Percentiles rank a stretch among this genome's conserved stretches.
These are phyloP conservation scores for Crotalus horridus DNA, from an alignment of 2,113 vertebrate genomes.

Conservation along the genomic window DNA sequence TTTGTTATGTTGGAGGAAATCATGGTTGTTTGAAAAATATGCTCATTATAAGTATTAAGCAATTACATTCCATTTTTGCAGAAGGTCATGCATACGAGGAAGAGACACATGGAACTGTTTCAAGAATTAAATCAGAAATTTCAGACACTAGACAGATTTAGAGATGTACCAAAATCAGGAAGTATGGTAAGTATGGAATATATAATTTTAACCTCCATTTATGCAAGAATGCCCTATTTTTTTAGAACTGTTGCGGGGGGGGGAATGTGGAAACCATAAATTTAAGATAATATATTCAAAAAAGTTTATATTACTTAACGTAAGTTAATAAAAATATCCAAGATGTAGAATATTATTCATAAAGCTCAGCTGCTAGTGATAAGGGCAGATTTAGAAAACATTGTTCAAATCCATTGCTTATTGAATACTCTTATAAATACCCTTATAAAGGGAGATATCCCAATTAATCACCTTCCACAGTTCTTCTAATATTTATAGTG, in stretches of 20 bases:
- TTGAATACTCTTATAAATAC: neutral
- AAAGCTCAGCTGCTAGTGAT: neutral
- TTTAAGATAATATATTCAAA: neutral
- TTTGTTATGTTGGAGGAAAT: constrained; percentile 45
- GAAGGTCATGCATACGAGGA: constrained; percentile 99
- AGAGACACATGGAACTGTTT: constrained; percentile 99
- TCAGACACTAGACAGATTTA: constrained; percentile 99
- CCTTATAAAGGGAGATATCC: neutral
- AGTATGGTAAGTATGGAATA: constrained; percentile 86
- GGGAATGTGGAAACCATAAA: neutral
- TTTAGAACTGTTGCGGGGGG: neutral
- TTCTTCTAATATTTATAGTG: neutral
- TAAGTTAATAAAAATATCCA: neutral
- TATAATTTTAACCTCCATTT: neutral
- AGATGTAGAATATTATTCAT: constrained; percentile 22
- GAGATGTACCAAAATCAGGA: constrained; percentile 99
- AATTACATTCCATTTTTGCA: constrained; percentile 76
- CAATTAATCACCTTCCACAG: neutral
- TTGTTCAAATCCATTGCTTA: neutral
- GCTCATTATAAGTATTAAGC: constrained; percentile 54
- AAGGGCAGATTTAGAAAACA: neutral
- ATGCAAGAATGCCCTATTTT: constrained; percentile 29
- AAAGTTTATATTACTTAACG: constrained; percentile 9
- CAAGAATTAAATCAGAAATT: constrained; percentile 99
- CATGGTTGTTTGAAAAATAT: constrained; percentile 35